These are phyloP conservation scores for Decapterus maruadsi DNA, from an alignment of 2,797 vertebrate genomes.

Conservation along the genomic window DNA sequence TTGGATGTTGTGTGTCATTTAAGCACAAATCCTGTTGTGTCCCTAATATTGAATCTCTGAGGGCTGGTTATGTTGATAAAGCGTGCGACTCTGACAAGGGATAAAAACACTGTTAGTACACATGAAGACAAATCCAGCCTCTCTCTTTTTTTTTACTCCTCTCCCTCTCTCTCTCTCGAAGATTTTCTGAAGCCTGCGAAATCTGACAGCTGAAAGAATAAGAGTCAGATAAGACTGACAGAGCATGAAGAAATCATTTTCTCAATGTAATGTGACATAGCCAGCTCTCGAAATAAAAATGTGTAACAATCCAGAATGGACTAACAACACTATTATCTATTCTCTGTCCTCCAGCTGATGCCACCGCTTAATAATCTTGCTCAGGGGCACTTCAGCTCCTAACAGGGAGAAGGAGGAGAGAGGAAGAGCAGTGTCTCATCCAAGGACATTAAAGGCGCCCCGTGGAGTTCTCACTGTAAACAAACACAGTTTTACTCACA, in stretches of 20 bases:
- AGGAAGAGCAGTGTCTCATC: not conserved
- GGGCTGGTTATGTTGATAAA: conserved; percentile 64
- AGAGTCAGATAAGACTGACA: conserved; percentile 51
- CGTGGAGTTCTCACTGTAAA: not conserved
- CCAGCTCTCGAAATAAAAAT: conserved; percentile 50
- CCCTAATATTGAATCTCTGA: conserved; percentile 55
- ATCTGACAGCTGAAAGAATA: conserved; percentile 67
- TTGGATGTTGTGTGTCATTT: conserved; percentile 16
- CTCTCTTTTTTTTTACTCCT: not conserved
- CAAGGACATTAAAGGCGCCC: not conserved
- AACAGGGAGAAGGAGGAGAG: not conserved
- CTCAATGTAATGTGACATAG: conserved; percentile 44
- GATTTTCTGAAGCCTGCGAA: conserved; percentile 59
- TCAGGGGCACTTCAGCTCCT: conserved; percentile 37
- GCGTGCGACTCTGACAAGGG: conserved; percentile 50
- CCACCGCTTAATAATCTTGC: conserved; percentile 11
- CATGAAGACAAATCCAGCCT: conserved; percentile 32
- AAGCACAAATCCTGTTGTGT: conserved; percentile 59
- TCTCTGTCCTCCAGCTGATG: conserved; percentile 30
- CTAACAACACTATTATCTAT: conserved; percentile 15
- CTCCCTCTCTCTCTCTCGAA: conserved; percentile 21
- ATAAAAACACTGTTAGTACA: conserved; percentile 37
- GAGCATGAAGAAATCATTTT: conserved; percentile 60
- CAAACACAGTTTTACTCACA: not conserved
- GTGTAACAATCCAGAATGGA: conserved; percentile 33